These are phyloP conservation scores for Yasuhikotakia modesta DNA, from an alignment of 2,797 vertebrate species.

Conservation along the genomic window DNA sequence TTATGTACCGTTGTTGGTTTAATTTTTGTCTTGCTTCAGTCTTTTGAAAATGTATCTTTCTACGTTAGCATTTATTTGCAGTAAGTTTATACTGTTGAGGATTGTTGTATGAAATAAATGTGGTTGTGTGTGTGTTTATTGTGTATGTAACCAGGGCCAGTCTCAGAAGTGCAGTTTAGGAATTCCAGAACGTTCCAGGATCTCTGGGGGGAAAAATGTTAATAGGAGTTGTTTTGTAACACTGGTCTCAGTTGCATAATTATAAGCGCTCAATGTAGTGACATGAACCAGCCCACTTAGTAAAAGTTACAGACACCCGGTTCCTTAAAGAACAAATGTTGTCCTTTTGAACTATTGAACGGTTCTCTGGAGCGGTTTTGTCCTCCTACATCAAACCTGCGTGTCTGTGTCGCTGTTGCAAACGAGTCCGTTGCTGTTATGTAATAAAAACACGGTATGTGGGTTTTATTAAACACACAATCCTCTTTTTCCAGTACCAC, in stretches of 20 bases:
- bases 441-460: slow-evolving; percentile 55
- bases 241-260: slow-evolving; percentile 30
- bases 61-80: background rate
- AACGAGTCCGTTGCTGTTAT: slow-evolving; percentile 56
- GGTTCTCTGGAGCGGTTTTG: background rate
- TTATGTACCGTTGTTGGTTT: background rate
- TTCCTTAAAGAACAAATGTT: background rate
- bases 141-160: background rate
- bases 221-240: slow-evolving; percentile 25
- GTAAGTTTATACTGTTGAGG: background rate
- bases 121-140: too few relatives aligned
- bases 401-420: background rate
- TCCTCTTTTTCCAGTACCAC: slow-evolving; percentile 66
- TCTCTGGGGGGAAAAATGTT: background rate
- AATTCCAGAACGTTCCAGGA: background rate
- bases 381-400: slow-evolving; percentile 15
- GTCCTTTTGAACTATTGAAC: slow-evolving; percentile 60
- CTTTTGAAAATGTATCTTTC: background rate
- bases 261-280: slow-evolving; percentile 14
- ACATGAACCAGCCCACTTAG: background rate
- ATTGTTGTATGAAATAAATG: too few relatives aligned
- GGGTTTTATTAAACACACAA: slow-evolving; percentile 61
- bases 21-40: background rate
- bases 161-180: slow-evolving; percentile 2
- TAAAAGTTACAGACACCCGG: background rate